Conservation (phyloP, 2,888 invertebrate genomes). For the Idaea straminata region DNA sequence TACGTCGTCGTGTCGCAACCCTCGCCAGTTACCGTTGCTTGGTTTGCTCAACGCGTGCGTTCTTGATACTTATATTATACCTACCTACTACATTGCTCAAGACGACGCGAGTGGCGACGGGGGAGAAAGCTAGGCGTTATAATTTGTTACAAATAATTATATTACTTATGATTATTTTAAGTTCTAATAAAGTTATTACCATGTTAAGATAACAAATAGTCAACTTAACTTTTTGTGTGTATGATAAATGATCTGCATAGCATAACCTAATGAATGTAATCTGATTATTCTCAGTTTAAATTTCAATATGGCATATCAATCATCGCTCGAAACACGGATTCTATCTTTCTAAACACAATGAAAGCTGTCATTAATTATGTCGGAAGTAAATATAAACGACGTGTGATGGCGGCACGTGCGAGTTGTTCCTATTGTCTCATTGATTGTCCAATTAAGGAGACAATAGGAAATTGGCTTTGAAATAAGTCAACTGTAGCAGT, state of each 20-base stretch:
- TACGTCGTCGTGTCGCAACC: conserved; percentile 10
- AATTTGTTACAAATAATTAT: not conserved
- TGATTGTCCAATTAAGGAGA: not conserved
- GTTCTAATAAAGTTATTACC: not conserved
- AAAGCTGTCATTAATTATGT: not conserved
- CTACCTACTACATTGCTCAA: not conserved
- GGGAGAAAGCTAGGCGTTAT: not conserved
- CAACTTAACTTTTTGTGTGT: no score
- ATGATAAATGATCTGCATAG: no score
- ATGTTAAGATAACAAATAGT: no score
- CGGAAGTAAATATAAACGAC: not conserved
- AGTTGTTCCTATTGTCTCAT: not conserved
- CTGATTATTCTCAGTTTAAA: no score
- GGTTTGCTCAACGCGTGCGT: conserved; percentile 11
- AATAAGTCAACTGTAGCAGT: not conserved
- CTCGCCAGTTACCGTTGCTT: not conserved
- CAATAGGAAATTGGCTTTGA: not conserved
- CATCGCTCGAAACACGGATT: no score
- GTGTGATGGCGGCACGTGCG: not conserved
- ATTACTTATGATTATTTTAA: not conserved
- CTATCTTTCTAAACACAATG: not conserved
- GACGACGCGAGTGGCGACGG: not conserved
- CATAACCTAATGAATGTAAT: no score
- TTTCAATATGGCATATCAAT: no score
- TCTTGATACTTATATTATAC: not conserved